Evolutionary conservation across 2,888 invertebrate species (phyloP).

Genomic region (Callyntrura guangdongensis): DNA sequence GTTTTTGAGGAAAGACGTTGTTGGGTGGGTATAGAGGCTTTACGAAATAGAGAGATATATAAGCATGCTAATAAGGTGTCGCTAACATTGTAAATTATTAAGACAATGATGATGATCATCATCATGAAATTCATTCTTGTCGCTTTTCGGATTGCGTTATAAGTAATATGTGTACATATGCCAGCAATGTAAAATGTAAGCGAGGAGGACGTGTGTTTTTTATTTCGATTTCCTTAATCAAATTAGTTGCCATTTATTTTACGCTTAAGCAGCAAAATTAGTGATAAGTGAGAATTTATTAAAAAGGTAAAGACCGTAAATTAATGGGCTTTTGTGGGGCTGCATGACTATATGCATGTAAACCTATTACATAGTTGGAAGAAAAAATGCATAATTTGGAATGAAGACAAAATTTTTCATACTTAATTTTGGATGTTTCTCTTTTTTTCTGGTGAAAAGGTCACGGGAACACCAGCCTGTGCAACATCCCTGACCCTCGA

Average conservation of each 20-base stretch:
- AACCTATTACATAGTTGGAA: not conserved
- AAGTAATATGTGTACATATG: no score
- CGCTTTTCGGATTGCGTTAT: not conserved
- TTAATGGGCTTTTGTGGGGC: not conserved
- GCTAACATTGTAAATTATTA: slow-evolving; percentile 75
- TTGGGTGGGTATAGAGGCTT: no score
- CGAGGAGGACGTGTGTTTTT: no score
- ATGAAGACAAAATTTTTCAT: slow-evolving; percentile 45
- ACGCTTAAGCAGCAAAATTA: slow-evolving; percentile 59
- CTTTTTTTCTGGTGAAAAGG: slow-evolving; percentile 71
- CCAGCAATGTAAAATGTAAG: no score
- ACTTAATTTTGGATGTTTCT: slow-evolving; percentile 13
- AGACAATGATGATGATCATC: slow-evolving; percentile 60
- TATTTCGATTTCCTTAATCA: slow-evolving; percentile 41
- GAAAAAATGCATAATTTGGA: slow-evolving; percentile 33
- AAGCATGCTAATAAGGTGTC: slow-evolving; percentile 73
- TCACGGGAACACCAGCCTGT: slow-evolving; percentile 84
- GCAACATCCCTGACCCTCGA: slow-evolving; percentile 84
- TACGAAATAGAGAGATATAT: no score
- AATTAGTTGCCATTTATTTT: slow-evolving; percentile 49
- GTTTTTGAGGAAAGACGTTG: no score
- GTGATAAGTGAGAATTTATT: slow-evolving; percentile 70
- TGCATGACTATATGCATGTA: not conserved
- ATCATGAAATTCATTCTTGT: not conserved
- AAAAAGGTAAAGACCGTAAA: slow-evolving; percentile 57